Percentiles rank a stretch among this genome's conserved stretches.
phyloP scores from a whole-genome alignment of 1,140 invertebrate genomes.

The Lepidurus packardi region DNA sequence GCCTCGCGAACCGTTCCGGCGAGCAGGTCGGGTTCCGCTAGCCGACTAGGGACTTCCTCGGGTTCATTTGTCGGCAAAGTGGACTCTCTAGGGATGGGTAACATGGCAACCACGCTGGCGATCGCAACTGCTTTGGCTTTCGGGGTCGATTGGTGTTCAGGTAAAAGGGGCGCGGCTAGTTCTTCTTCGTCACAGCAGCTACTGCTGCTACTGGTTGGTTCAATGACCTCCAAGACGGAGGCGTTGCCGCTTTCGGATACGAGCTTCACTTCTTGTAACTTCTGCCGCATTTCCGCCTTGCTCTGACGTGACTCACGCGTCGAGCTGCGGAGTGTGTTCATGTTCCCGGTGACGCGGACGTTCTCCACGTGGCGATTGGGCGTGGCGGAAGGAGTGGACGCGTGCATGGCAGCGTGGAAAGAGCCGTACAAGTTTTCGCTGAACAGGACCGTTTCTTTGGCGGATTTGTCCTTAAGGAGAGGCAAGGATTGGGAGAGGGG shows the following conservation, averaged over 20 bases:
- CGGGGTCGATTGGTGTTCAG: slow-evolving; percentile 32
- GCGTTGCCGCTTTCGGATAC: slow-evolving; percentile 42
- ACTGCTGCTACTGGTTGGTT: slow-evolving; percentile 39
- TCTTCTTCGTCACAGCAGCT: slow-evolving; percentile 19
- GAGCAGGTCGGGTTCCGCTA: slow-evolving; percentile 34
- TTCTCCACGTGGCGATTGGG: slow-evolving; percentile 28
- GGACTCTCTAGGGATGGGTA: neutral
- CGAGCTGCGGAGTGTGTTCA: neutral
- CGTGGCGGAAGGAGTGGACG: slow-evolving; percentile 26
- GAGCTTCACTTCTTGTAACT: slow-evolving; percentile 39
- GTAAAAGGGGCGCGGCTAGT: slow-evolving; percentile 2
- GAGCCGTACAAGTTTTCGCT: slow-evolving; percentile 31
- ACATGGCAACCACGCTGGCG: neutral
- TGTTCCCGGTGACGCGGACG: neutral
- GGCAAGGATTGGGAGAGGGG: neutral
- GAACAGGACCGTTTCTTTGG: neutral
- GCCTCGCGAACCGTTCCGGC: slow-evolving; percentile 29
- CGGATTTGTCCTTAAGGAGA: neutral
- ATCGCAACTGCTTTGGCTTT: slow-evolving; percentile 23
- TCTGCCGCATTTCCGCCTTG: slow-evolving; percentile 39
- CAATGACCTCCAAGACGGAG: slow-evolving; percentile 44
- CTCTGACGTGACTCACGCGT: slow-evolving; percentile 24
- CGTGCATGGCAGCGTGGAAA: slow-evolving; percentile 27
- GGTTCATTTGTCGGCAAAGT: neutral
- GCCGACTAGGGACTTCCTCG: neutral